Evolutionary conservation across 2,888 invertebrate species (phyloP), one percentile per base, ranked within the genome.

Genomic region (Gonocerus acuteangulatus): DNA sequence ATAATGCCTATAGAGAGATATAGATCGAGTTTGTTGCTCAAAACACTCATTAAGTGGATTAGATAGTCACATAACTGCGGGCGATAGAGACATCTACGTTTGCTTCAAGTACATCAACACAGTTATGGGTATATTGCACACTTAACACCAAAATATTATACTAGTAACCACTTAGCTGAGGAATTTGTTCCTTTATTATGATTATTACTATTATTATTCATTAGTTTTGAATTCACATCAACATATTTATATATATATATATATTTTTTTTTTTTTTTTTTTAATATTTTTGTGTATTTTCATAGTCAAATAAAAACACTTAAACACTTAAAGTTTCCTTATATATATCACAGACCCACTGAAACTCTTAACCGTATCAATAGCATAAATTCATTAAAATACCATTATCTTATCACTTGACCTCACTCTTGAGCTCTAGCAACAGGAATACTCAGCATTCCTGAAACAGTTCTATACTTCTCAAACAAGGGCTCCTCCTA

Each of bases 341-440:
- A n/a, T n/a, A 60, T 36, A 62, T 65, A 65, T 65, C 65, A 65
- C 65, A 65, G 65, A 65, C 62, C 65, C 65, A 65, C 65, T 65
- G 65, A 65, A 61, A 45, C 45, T 45, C 19, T 49, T 34, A 36
- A 3, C 1, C 36, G 60, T 47, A 62, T 62, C 64, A 65, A 65
- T 65, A 65, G 62, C 57, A 58, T 56, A 51, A 65, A 60, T 60
- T 60, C 48, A 60, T 42, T 47, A 60, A 47, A 22, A 48, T 60
- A 57, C 47, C 32, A 27, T 47, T 23, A 21, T 9, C 47, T 47
- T 57, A 9, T 23, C 49, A 49, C 57, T 27, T 57, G 13, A 27
- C 57, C 27, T 34, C 54, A 54, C 39, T 4, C 42, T 58, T 59
- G 64, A 64, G 64, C 64, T 64, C 64, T 59, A 64, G 64, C 22